phyloP scores from a whole-genome alignment of 2,888 invertebrate species.

The Ochropleura plecta region DNA sequence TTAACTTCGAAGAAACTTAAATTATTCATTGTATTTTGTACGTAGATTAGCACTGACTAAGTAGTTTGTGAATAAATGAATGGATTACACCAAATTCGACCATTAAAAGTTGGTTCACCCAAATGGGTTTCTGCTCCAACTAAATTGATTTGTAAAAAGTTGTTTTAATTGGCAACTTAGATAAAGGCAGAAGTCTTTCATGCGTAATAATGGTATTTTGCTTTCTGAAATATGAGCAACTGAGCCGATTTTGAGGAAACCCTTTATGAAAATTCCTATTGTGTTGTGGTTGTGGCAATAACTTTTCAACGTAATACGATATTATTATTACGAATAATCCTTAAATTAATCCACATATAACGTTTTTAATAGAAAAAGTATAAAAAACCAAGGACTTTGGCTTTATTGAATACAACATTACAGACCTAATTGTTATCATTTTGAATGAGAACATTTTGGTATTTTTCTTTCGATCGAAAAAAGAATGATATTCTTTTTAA shows the following conservation, averaged over 20 bases:
- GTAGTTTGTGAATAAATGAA: slow-evolving; percentile 57
- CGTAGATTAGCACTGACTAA: slow-evolving; percentile 52
- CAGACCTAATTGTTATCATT: background rate
- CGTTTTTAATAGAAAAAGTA: background rate
- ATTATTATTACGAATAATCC: background rate
- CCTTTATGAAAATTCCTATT: slow-evolving; percentile 36
- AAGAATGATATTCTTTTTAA: background rate
- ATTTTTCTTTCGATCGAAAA: background rate
- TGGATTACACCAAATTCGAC: slow-evolving; percentile 49
- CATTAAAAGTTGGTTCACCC: slow-evolving; percentile 55
- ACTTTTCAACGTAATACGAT: slow-evolving; percentile 15
- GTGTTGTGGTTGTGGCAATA: slow-evolving; percentile 12
- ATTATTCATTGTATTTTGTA: slow-evolving; percentile 60
- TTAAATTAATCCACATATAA: background rate
- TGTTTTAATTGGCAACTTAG: slow-evolving; percentile 45
- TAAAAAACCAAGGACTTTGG: background rate
- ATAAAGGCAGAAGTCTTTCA: slow-evolving; percentile 37
- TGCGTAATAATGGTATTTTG: slow-evolving; percentile 53
- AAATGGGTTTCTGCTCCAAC: slow-evolving; percentile 47
- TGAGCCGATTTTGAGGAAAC: slow-evolving; percentile 15
- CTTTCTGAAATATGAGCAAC: slow-evolving; percentile 48
- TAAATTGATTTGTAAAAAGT: slow-evolving; percentile 55
- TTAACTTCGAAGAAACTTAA: slow-evolving; percentile 51
- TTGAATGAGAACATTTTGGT: background rate
- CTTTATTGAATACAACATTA: background rate